Evolutionary conservation across 2,888 invertebrate genomes (phyloP).

Genomic region (Campoplex capitator): DNA sequence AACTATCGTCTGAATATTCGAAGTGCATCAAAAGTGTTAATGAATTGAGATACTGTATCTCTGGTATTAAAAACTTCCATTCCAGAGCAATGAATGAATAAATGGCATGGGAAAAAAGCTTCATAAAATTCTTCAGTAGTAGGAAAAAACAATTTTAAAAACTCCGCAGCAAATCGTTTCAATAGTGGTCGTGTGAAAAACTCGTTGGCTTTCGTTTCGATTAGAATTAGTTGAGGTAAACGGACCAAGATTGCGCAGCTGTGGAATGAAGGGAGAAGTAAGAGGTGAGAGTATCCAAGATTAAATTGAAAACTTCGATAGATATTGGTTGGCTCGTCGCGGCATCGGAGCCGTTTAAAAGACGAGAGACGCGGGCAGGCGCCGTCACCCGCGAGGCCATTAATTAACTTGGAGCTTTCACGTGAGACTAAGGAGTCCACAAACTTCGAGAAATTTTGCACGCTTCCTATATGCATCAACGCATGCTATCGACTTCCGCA

Average conservation of each 20-base stretch:
- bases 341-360: constrained; percentile 57
- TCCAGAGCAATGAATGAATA: no score
- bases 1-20: no score
- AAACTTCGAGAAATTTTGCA: constrained; percentile 24
- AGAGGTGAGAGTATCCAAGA: constrained; percentile 45
- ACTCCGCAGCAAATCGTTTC: constrained; percentile 40
- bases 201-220: constrained; percentile 61
- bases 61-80: no score
- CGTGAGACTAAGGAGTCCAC: constrained; percentile 28
- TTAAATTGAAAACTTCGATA: constrained; percentile 67
- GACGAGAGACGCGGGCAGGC: constrained; percentile 37
- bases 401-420: constrained; percentile 63
- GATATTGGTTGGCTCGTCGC: constrained; percentile 61
- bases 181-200: constrained; percentile 36
- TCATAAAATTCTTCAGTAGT: no score
- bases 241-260: constrained; percentile 41
- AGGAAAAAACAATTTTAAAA: constrained; percentile 12
- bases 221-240: constrained; percentile 65
- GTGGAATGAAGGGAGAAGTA: constrained; percentile 33
- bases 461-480: constrained; percentile 5
- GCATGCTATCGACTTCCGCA: neutral
- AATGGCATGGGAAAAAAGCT: no score
- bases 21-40: no score
- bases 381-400: constrained; percentile 27
- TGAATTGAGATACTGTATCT: no score